Base-by-base conservation (phyloP, 1,140 invertebrate species). In the Stegodyphus dumicola region DNA sequence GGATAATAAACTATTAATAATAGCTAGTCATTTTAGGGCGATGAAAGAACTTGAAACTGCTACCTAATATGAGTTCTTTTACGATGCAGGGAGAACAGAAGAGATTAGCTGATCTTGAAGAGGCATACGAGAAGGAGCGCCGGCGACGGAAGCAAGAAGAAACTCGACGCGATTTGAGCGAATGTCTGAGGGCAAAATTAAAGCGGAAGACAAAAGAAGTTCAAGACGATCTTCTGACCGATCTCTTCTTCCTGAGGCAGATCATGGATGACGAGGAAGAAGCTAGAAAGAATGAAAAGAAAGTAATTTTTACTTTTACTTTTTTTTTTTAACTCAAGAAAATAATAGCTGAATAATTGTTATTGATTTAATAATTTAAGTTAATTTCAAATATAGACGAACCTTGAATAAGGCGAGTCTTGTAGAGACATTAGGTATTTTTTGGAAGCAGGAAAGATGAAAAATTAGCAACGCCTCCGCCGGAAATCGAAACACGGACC, bases 201-300 rank as follows among this genome's bases (percentile, higher is more conserved):
- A 77, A 78, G 76, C n/a, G 48, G 48, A 86, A 53, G 49, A 33
- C 84, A 0, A 70, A 78, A 13, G 84, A 86, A 56, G 76, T 73
- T 6, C 84, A 86, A 17, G 84, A 86, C 0, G 84, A 78, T 18
- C 18, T 77, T 3, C 6, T 78, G 15, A 18, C 71, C 33, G 84
- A 78, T 11, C 53, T 86, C 17, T 86, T 77, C 69, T 86, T 86
- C 18, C 15, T 86, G 6, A 78, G 64, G 48, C 64, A 77, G 73
- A 86, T 86, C 49, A 53, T 10, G 11, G 66, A 13, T 2, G 69
- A 78, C 48, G 54, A 70, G 11, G 84, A 77, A 15, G 51, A 67
- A 69, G 48, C 15, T 5, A 48, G 52, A 18, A 65, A 33, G 18
- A 64, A 52, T 6, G 76, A 71, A 15, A 78, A 78, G 11, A 78